Conservation (phyloP, 2,888 invertebrate genomes). For the Sclerodermus sp. region DNA sequence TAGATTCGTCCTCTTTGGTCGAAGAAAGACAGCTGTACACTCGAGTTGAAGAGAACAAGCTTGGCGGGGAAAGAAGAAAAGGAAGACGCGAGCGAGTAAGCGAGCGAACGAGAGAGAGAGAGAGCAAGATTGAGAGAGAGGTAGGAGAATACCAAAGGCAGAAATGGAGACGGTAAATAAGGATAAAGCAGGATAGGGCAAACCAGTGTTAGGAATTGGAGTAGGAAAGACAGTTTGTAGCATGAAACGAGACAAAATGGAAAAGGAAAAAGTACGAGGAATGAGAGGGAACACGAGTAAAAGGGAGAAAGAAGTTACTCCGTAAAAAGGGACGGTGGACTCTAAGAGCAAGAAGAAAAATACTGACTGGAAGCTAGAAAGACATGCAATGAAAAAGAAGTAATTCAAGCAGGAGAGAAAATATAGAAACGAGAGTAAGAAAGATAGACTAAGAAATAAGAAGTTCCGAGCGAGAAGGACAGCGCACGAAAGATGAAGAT, state of each 20-base stretch:
- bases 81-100: no score
- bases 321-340: constrained; percentile 1
- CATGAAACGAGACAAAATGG: constrained; percentile 2
- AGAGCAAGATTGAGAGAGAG: constrained; percentile 5
- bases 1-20: not conserved
- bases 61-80: no score
- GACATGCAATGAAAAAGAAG: no score
- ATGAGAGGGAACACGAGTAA: constrained; percentile 3
- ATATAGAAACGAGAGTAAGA: constrained; percentile 5
- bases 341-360: no score
- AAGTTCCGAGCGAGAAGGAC: constrained; percentile 13
- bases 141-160: constrained; percentile 2
- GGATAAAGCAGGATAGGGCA: constrained; percentile 2
- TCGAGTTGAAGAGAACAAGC: no score
- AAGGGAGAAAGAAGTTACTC: no score
- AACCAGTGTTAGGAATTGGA: constrained; percentile 3
- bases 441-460: constrained; percentile 10
- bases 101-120: constrained; percentile 9
- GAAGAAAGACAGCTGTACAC: not conserved
- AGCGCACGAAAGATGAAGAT: constrained; percentile 4
- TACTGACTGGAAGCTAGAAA: no score
- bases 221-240: not conserved
- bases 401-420: no score
- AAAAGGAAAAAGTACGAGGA: constrained; percentile 1
- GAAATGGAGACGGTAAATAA: constrained; percentile 4